These are phyloP conservation scores for Heterotis niloticus DNA, from an alignment of 2,113 vertebrate species.

Conservation along the genomic window DNA sequence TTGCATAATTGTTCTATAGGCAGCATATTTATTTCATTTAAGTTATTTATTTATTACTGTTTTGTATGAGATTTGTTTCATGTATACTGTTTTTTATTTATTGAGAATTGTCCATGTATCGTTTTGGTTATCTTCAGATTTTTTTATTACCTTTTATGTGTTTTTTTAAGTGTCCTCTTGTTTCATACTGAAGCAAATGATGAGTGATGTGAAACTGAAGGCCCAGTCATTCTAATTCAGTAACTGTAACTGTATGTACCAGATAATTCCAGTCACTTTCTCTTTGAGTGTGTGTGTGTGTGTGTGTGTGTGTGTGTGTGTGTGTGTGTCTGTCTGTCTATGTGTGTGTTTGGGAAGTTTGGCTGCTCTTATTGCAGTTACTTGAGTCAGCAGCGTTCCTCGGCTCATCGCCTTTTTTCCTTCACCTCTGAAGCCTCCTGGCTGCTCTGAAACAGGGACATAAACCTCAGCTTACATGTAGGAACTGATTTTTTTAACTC, in stretches of 20 bases:
- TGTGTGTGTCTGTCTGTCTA: too few relatives aligned
- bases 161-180: slow-evolving; percentile 15
- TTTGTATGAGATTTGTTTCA: slow-evolving; percentile 62
- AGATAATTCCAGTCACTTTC: too few relatives aligned
- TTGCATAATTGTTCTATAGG: slow-evolving; percentile 68
- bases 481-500: slow-evolving; percentile 39
- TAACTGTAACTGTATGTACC: background rate
- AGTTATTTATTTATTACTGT: slow-evolving; percentile 78
- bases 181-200: slow-evolving; percentile 8
- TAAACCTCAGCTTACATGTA: background rate
- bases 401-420: background rate
- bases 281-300: too few relatives aligned
- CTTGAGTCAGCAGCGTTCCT: background rate
- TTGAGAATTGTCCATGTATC: slow-evolving; percentile 52
- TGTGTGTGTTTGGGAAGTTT: background rate
- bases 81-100: slow-evolving; percentile 68
- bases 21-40: slow-evolving; percentile 77
- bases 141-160: background rate
- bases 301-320: too few relatives aligned
- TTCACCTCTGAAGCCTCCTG: background rate
- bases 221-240: slow-evolving; percentile 10
- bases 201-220: slow-evolving; percentile 29
- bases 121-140: slow-evolving; percentile 32
- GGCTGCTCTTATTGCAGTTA: background rate
- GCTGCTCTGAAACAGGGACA: background rate